Percentiles rank a stretch among this genome's conserved stretches.
These are phyloP conservation scores for Felis chaus DNA, from an alignment of 2,113 vertebrate genomes.

Conservation along the genomic window DNA sequence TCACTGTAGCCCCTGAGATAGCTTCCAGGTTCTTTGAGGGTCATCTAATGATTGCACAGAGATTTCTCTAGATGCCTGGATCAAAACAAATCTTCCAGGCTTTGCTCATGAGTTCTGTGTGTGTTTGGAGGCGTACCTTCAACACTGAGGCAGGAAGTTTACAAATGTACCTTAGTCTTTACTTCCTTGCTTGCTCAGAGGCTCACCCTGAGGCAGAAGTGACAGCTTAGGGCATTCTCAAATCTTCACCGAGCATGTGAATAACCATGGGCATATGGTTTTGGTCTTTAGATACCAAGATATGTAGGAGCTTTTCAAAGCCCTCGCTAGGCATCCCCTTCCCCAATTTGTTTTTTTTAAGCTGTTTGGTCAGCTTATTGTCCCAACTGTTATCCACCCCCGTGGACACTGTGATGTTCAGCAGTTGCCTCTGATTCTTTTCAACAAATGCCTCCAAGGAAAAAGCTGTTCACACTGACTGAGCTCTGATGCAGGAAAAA, in stretches of 20 bases:
- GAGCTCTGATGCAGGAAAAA: neutral
- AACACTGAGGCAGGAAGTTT: neutral
- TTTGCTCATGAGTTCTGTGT: neutral
- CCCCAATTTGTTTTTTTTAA: neutral
- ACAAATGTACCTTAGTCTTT: neutral
- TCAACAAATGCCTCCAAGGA: neutral
- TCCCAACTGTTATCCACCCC: neutral
- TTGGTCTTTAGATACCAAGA: neutral
- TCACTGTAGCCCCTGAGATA: neutral
- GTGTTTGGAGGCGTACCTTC: neutral
- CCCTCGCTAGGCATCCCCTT: neutral
- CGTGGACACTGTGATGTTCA: neutral
- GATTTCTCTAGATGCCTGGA: neutral
- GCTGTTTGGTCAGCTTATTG: neutral
- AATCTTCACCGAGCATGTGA: neutral
- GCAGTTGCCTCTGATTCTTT: neutral
- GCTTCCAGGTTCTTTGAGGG: neutral
- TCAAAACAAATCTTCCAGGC: neutral
- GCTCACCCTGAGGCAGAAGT: neutral
- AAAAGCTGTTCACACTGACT: neutral
- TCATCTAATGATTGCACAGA: neutral
- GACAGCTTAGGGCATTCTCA: neutral
- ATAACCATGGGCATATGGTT: too few species aligned
- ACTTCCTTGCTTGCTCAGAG: neutral
- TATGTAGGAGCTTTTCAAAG: neutral